Base-by-base conservation (phyloP, 2,113 vertebrate genomes). In the Brachyistius frenatus region DNA sequence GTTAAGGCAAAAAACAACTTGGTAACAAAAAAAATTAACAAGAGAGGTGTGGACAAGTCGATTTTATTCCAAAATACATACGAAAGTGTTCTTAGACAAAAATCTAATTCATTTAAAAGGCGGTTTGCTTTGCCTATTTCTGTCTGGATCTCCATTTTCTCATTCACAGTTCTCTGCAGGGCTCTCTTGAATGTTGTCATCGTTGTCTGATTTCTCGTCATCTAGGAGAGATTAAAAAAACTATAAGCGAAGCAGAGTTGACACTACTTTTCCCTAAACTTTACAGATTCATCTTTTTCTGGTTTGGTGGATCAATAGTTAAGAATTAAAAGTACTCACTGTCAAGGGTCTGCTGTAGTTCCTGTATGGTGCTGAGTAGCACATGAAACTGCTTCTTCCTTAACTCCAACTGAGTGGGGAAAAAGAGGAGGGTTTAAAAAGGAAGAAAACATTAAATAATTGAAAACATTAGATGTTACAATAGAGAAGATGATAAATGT, bases 381-480 rank as follows among this genome's bases (percentile, higher is more conserved):
- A 99, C 98, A 1, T 99, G 97, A 78, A 99, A 99, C 89, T 99
- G 98, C 77, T 99, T 99, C 90, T 98, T 96, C 78, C 98, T 96
- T 83, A 99, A 88, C 85, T 99, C 98, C 93, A 99, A 86, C 98
- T 99, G 73, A 67, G 65, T 76, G 0, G 11, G 66, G 67, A 0
- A 67, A 57, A 37, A n/a, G 2, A 2, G 3, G 4, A 13, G 54
- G 7, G 54, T 71, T 3, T 33, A 32, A 31, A 41, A 15, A 31
- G 15, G 65, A 8, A 10, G 2, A 30, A 4, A 3, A 33, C 11
- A 23, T 35, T 7, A 10, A 1, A 9, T 35, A 5, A 49, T 0
- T 44, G 1, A 66, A 23, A 5, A 54, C 2, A 63, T 37, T 11
- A 8, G 2, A 68, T 0, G n/a, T 41, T 46, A 5, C 2, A 81